Percentiles rank a stretch among this genome's conserved stretches.
phyloP scores from a whole-genome alignment of 2,888 invertebrate genomes.

The Acronicta alni region DNA sequence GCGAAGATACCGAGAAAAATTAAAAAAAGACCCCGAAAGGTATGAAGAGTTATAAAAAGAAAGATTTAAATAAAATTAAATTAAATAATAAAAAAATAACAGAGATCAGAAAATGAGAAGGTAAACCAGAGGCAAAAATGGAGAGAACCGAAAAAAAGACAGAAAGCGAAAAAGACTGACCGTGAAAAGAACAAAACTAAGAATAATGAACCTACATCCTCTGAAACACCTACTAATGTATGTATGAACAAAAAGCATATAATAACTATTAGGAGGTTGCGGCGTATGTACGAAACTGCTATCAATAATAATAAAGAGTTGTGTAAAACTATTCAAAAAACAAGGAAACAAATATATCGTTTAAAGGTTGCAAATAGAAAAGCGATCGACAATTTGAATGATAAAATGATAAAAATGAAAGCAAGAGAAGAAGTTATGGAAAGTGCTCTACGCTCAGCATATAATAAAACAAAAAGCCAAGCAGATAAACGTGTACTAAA shows the following conservation, averaged over 20 bases:
- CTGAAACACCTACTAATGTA: slow-evolving; percentile 2
- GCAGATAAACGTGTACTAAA: slow-evolving; percentile 8
- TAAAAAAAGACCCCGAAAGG: slow-evolving; percentile 17
- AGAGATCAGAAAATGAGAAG: slow-evolving; percentile 15
- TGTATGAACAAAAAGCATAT: slow-evolving; percentile 13
- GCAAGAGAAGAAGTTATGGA: slow-evolving; percentile 12
- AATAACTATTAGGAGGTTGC: slow-evolving; percentile 9
- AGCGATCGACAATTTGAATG: slow-evolving; percentile 1
- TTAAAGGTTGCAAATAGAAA: background rate
- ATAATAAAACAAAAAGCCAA: slow-evolving; percentile 7
- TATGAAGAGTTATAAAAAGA: slow-evolving; percentile 21
- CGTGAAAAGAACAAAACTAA: slow-evolving; percentile 9
- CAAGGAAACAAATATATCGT: slow-evolving; percentile 13
- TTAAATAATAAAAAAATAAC: slow-evolving; percentile 13
- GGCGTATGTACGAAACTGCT: slow-evolving; percentile 1
- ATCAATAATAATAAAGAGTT: slow-evolving; percentile 13
- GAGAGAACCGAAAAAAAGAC: slow-evolving; percentile 21
- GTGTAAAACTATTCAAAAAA: background rate
- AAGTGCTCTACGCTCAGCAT: slow-evolving; percentile 14
- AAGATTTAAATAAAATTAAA: slow-evolving; percentile 11
- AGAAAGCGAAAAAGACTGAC: slow-evolving; percentile 15
- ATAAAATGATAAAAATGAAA: slow-evolving; percentile 17
- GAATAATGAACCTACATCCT: slow-evolving; percentile 16
- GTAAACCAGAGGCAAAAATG: slow-evolving; percentile 8
- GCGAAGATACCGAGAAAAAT: slow-evolving; percentile 15